Conservation (phyloP, 2,888 invertebrate species). For the Hermaeophaga mercurialis region DNA sequence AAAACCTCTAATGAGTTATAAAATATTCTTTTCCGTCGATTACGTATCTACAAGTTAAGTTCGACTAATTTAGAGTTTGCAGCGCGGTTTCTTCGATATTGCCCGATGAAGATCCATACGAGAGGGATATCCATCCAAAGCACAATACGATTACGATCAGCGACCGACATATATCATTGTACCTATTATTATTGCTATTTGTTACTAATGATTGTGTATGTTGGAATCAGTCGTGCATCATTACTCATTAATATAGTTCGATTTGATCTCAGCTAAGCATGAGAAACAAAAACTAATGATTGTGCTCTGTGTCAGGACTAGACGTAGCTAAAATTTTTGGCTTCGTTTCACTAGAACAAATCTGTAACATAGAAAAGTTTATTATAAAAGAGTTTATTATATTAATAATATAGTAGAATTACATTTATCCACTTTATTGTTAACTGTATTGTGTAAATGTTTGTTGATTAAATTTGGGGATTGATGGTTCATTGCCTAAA, state of each 20-base stretch:
- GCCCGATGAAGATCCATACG: not conserved
- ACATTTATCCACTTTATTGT: too few relatives aligned
- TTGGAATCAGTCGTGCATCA: slow-evolving; percentile 59
- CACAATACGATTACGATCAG: slow-evolving; percentile 55
- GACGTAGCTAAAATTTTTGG: too few relatives aligned
- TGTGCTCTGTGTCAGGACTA: not conserved
- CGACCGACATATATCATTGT: slow-evolving; percentile 58
- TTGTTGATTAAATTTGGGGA: too few relatives aligned
- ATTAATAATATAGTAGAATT: too few relatives aligned
- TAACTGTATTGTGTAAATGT: too few relatives aligned
- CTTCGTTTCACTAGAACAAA: too few relatives aligned
- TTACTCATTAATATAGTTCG: slow-evolving; percentile 60
- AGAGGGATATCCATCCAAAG: slow-evolving; percentile 32
- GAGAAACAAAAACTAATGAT: slow-evolving; percentile 47
- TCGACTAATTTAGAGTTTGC: slow-evolving; percentile 1
- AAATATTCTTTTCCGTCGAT: not conserved
- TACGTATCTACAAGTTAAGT: not conserved
- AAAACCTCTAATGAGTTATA: too few relatives aligned
- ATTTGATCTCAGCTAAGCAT: slow-evolving; percentile 55
- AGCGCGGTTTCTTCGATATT: not conserved
- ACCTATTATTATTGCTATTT: slow-evolving; percentile 59
- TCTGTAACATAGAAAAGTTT: too few relatives aligned
- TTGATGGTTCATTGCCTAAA: too few relatives aligned
- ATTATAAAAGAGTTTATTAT: too few relatives aligned
- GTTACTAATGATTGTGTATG: slow-evolving; percentile 60